Evolutionary conservation across 2,888 invertebrate species (phyloP), one percentile per base, ranked within the genome.

Genomic region (Resseliella maxima): DNA sequence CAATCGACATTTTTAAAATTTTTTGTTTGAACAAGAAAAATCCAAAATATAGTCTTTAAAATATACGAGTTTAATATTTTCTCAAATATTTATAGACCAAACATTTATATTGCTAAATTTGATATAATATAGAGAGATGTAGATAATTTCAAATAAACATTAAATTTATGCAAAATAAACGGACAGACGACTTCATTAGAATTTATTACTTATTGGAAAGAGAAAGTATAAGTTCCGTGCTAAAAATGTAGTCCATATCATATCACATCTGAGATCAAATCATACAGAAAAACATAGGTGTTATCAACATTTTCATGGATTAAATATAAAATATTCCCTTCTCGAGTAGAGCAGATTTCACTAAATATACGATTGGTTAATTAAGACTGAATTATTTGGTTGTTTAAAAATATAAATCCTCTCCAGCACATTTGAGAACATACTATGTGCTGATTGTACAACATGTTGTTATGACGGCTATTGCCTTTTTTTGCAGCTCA

Each of bases 101-200:
- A 59, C 5, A 24, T 3, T 24, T 59, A 59, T n/a, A n/a, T n/a
- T n/a, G n/a, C n/a, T n/a, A n/a, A n/a, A n/a, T n/a, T n/a, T n/a
- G n/a, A n/a, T n/a, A n/a, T n/a, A n/a, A n/a, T n/a, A n/a, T n/a
- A n/a, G n/a, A n/a, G n/a, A n/a, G n/a, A n/a, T n/a, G n/a, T n/a
- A n/a, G n/a, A n/a, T n/a, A n/a, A n/a, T n/a, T n/a, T n/a, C n/a
- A 72, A 72, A 72, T 72, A 59, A 59, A 59, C 59, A 59, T 59
- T 59, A 59, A 59, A 59, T 72, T 5, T 50, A 59, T 72, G 72
- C 72, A 35, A 3, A 72, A 31, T 72, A 15, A 35, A 31, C 18
- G 15, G 72, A 72, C 72, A n/a, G 24, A 0, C 27, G 2, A 50
- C 21, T 18, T 50, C 15, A 72, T 72, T 31, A 72, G 31, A 72